These are phyloP conservation scores for Nyctibius bracteatus DNA, from an alignment of 2,113 vertebrate species.

Conservation along the genomic window DNA sequence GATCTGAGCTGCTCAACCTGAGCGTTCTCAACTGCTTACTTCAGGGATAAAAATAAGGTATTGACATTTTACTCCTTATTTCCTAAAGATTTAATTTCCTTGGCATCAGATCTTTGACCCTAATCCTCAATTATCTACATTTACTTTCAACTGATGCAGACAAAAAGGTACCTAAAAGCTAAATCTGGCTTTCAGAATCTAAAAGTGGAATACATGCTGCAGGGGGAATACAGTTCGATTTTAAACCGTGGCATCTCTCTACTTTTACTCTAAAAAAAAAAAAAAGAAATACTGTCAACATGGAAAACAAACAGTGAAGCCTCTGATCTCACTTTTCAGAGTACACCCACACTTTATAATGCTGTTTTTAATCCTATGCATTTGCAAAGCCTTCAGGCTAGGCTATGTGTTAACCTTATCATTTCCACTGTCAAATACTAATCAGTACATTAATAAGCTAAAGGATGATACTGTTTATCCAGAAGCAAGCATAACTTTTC, in stretches of 20 bases:
- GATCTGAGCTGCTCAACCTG: background rate
- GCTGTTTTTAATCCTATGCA: constrained; percentile 13
- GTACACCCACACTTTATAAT: constrained; percentile 32
- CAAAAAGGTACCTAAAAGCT: background rate
- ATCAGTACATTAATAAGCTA: background rate
- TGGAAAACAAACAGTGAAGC: background rate
- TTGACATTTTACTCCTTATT: background rate
- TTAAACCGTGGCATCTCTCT: background rate
- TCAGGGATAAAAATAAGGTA: background rate
- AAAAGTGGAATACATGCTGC: background rate
- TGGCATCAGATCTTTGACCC: background rate
- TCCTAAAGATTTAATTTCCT: background rate
- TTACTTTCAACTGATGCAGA: background rate
- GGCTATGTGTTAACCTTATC: background rate
- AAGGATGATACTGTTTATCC: background rate
- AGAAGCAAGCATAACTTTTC: background rate
- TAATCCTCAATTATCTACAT: background rate
- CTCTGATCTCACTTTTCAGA: constrained; percentile 29
- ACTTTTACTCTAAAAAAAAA: background rate
- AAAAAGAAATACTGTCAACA: background rate
- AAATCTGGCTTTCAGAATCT: background rate
- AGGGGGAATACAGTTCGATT: background rate
- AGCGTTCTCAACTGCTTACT: background rate
- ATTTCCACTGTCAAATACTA: background rate
- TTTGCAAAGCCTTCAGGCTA: constrained; percentile 26